Conservation (phyloP, 2,113 vertebrate genomes). For the Chrysemys picta region DNA sequence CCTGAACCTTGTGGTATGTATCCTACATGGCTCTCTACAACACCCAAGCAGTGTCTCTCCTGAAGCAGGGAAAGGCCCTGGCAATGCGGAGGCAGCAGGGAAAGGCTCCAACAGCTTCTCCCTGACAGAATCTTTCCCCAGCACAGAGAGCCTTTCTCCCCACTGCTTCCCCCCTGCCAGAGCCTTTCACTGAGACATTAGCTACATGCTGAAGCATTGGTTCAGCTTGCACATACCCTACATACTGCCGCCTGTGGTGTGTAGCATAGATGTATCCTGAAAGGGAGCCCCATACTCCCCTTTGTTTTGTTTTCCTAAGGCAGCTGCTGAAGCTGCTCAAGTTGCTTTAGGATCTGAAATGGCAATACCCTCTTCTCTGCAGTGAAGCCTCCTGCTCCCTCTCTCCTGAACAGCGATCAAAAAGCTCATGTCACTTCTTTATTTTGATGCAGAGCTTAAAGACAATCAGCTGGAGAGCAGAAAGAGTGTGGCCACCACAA, state of each 20-base stretch:
- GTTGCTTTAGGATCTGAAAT: constrained; percentile 45
- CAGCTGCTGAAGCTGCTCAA: constrained; percentile 44
- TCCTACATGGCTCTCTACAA: neutral
- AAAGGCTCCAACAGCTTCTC: too few species aligned
- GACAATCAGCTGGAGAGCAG: constrained; percentile 16
- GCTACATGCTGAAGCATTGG: neutral
- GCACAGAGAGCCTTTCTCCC: neutral
- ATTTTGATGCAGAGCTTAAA: constrained; percentile 42
- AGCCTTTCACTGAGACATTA: neutral
- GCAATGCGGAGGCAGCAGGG: neutral
- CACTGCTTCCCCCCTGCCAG: too few species aligned
- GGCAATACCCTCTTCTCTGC: constrained; percentile 14
- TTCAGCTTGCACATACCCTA: neutral
- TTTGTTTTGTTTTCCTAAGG: constrained; percentile 36
- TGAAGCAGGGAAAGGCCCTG: neutral
- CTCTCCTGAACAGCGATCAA: constrained; percentile 51
- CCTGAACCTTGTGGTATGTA: neutral
- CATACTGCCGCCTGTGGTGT: neutral
- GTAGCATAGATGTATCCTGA: neutral
- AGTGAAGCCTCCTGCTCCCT: constrained; percentile 34
- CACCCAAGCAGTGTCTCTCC: neutral
- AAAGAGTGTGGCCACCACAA: constrained; percentile 8
- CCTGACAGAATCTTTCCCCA: neutral
- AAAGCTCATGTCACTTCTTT: constrained; percentile 39
- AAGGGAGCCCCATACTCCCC: neutral